These are phyloP conservation scores for Zaprionus tsacasi DNA, from an alignment of 1,140 invertebrate species.

Conservation along the genomic window DNA sequence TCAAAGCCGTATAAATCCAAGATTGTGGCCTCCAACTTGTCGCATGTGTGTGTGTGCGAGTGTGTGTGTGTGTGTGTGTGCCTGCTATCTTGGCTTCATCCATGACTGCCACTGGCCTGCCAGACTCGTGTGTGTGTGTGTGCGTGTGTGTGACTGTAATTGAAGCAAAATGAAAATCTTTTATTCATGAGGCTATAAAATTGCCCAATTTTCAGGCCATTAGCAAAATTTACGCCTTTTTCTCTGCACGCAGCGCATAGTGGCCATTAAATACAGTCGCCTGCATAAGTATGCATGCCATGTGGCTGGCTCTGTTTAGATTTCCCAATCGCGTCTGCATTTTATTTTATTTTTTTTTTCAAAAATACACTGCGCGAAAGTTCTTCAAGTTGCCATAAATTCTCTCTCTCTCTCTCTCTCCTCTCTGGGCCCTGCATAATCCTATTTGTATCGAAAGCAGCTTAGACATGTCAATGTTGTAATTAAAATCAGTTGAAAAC, in stretches of 20 bases:
- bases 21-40: conserved; percentile 79
- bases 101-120: conserved; percentile 58
- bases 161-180: conserved; percentile 84
- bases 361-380: conserved; percentile 43
- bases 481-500: conserved; percentile 80
- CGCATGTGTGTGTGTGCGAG: conserved; percentile 53
- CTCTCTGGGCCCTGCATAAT: conserved; percentile 46
- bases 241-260: conserved; percentile 78
- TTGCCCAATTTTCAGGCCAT: conserved; percentile 84
- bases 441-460: conserved; percentile 79
- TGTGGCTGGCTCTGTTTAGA: conserved; percentile 60
- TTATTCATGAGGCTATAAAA: conserved; percentile 84
- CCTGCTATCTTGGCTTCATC: conserved; percentile 75
- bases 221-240: conserved; percentile 84
- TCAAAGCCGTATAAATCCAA: conserved; percentile 79
- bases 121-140: conserved; percentile 17
- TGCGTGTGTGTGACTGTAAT: conserved; percentile 78
- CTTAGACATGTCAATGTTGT: conserved; percentile 80
- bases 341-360: conserved; percentile 61
- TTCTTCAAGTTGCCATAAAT: conserved; percentile 36
- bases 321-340: conserved; percentile 58
- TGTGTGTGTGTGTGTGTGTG: conserved; percentile 43
- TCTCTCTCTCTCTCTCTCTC: background rate
- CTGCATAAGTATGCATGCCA: conserved; percentile 78
- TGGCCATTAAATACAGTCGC: conserved; percentile 81